Evolutionary conservation across 2,888 invertebrate species (phyloP).

Genomic region (Seira sanloemensis): DNA sequence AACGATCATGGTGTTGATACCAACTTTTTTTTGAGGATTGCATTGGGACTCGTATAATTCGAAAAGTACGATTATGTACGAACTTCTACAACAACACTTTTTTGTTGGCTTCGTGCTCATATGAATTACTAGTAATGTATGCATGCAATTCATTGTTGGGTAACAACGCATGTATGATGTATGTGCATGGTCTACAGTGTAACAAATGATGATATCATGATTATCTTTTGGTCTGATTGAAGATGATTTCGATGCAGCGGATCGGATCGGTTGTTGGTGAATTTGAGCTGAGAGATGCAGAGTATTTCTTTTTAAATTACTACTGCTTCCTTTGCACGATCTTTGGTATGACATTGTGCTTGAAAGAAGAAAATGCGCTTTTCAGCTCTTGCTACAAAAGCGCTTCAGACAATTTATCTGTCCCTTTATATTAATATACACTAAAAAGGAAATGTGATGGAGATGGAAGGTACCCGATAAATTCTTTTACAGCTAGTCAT

Average conservation of each 20-base stretch:
- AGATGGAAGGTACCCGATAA: too few relatives aligned
- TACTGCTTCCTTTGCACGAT: too few relatives aligned
- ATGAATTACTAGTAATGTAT: neutral
- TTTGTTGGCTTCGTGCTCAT: neutral
- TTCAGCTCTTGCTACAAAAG: too few relatives aligned
- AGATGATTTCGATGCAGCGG: neutral
- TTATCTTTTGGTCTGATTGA: neutral
- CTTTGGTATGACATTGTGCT: too few relatives aligned
- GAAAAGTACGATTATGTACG: neutral
- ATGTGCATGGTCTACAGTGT: neutral
- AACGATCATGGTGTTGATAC: conserved; percentile 16
- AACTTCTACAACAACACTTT: neutral
- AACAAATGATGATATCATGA: neutral
- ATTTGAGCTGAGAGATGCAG: too few relatives aligned
- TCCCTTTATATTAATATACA: too few relatives aligned
- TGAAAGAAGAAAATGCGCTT: too few relatives aligned
- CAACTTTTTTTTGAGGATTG: conserved; percentile 35
- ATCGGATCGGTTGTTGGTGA: too few relatives aligned
- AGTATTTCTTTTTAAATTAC: too few relatives aligned
- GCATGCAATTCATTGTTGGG: neutral
- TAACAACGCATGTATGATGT: neutral
- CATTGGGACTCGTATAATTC: conserved; percentile 33
- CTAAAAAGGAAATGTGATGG: too few relatives aligned
- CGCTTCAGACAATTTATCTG: too few relatives aligned
- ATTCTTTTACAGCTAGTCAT: too few relatives aligned